Evolutionary conservation across 2,797 vertebrate genomes (phyloP).

Genomic region (Pangasius sanitwongsei): DNA sequence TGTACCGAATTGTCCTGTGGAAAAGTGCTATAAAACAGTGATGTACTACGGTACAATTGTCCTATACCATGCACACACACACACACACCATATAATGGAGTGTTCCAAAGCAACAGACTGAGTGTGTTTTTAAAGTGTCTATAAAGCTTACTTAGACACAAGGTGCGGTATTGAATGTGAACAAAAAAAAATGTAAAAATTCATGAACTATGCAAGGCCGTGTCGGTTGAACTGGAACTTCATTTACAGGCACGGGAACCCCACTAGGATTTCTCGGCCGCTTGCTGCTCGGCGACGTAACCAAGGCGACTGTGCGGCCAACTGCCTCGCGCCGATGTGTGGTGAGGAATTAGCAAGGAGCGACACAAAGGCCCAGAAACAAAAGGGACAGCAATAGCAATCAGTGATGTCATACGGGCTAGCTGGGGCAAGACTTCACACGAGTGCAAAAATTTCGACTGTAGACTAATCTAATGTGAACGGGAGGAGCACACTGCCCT

Average conservation of each 20-base stretch:
- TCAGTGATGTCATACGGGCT: neutral
- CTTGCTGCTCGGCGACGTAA: constrained; percentile 26
- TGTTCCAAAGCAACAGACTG: neutral
- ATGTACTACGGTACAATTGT: neutral
- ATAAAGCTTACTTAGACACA: neutral
- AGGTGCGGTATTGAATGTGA: neutral
- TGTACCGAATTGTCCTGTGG: neutral
- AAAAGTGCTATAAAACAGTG: neutral
- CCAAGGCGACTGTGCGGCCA: constrained; percentile 23
- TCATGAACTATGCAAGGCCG: neutral
- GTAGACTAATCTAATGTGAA: neutral
- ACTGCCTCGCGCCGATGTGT: constrained; percentile 23
- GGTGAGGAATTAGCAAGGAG: constrained; percentile 40
- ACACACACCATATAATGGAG: neutral
- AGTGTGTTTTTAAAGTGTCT: neutral
- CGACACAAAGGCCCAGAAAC: constrained; percentile 15
- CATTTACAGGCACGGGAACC: neutral
- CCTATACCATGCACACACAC: neutral
- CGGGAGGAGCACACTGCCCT: neutral
- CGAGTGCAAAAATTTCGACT: neutral
- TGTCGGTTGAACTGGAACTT: neutral
- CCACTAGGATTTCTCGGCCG: neutral
- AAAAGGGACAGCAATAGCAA: constrained; percentile 2
- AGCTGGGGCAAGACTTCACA: neutral
- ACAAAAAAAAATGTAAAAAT: neutral